Evolutionary conservation across 1,140 invertebrate species (phyloP).

Genomic region (Drosophila lacertosa): DNA sequence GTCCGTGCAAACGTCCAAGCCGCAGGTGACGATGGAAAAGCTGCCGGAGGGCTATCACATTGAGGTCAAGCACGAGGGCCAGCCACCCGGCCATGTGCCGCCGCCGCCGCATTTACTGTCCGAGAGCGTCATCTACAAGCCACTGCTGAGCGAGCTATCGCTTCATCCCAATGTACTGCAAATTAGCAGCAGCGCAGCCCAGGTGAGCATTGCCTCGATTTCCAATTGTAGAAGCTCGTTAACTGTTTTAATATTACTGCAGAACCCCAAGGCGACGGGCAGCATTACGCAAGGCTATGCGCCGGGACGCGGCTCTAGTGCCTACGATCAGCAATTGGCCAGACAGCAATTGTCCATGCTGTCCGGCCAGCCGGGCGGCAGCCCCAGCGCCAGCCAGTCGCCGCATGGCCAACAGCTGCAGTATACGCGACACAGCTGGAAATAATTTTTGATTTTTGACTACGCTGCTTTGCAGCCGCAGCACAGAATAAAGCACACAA

Average conservation of each 20-base stretch:
- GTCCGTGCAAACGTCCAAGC: slow-evolving; percentile 67
- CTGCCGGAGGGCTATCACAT: slow-evolving; percentile 78
- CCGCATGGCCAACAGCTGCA: slow-evolving; percentile 70
- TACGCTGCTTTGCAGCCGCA: slow-evolving; percentile 45
- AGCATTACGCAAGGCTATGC: slow-evolving; percentile 82
- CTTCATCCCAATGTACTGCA: slow-evolving; percentile 79
- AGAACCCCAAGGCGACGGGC: slow-evolving; percentile 74
- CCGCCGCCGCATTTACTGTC: slow-evolving; percentile 60
- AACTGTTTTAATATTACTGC: slow-evolving; percentile 7
- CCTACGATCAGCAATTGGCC: slow-evolving; percentile 69
- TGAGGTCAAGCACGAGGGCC: slow-evolving; percentile 73
- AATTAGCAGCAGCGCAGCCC: slow-evolving; percentile 64
- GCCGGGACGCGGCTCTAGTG: slow-evolving; percentile 52
- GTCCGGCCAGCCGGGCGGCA: slow-evolving; percentile 63
- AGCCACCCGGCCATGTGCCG: slow-evolving; percentile 50
- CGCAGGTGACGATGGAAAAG: slow-evolving; percentile 82
- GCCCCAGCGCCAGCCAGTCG: slow-evolving; percentile 46
- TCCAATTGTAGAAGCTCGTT: background rate
- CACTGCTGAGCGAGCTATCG: slow-evolving; percentile 66
- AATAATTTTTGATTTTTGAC: slow-evolving; percentile 57
- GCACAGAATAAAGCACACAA: slow-evolving; percentile 69
- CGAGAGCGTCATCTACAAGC: slow-evolving; percentile 72
- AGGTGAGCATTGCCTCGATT: slow-evolving; percentile 37
- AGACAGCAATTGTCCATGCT: slow-evolving; percentile 73
- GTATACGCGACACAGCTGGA: slow-evolving; percentile 61